phyloP scores from a whole-genome alignment of 1,140 invertebrate genomes.

The Forficula auricularia region DNA sequence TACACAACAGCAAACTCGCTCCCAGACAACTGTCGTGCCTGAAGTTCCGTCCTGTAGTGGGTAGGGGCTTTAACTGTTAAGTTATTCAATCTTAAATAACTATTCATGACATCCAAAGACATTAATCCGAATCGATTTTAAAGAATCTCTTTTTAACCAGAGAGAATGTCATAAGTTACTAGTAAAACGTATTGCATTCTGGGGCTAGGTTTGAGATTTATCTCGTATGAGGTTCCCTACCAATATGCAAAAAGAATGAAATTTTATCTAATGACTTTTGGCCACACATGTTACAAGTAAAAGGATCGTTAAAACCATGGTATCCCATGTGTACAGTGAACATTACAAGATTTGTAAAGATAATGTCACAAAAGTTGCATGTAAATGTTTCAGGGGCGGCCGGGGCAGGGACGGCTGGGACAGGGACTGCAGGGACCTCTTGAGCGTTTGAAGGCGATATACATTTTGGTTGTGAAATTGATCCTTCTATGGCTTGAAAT shows the following conservation, averaged over 20 bases:
- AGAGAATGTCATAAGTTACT: no score
- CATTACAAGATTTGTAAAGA: constrained; percentile 77
- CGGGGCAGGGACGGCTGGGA: constrained; percentile 6
- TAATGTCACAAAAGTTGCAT: constrained; percentile 77
- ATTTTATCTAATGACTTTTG: constrained; percentile 61
- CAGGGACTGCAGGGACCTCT: constrained; percentile 11
- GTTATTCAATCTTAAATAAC: no score
- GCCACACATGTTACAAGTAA: constrained; percentile 89
- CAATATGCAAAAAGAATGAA: constrained; percentile 82
- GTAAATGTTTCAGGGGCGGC: constrained; percentile 30
- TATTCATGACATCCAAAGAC: no score
- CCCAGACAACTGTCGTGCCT: no score
- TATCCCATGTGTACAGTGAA: constrained; percentile 93
- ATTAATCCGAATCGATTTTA: no score
- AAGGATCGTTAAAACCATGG: constrained; percentile 77
- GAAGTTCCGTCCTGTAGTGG: no score
- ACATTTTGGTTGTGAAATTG: constrained; percentile 8
- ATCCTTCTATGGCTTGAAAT: not conserved
- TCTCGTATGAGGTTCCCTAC: constrained; percentile 64
- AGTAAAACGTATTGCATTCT: no score
- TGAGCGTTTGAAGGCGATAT: not conserved
- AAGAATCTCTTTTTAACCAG: no score
- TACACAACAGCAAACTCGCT: no score
- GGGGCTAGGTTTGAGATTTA: no score
- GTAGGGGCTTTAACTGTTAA: no score